Percentiles rank a stretch among this genome's conserved stretches.
These are phyloP conservation scores for Aviceda subcristata DNA, from an alignment of 2,113 vertebrate species.

Conservation along the genomic window DNA sequence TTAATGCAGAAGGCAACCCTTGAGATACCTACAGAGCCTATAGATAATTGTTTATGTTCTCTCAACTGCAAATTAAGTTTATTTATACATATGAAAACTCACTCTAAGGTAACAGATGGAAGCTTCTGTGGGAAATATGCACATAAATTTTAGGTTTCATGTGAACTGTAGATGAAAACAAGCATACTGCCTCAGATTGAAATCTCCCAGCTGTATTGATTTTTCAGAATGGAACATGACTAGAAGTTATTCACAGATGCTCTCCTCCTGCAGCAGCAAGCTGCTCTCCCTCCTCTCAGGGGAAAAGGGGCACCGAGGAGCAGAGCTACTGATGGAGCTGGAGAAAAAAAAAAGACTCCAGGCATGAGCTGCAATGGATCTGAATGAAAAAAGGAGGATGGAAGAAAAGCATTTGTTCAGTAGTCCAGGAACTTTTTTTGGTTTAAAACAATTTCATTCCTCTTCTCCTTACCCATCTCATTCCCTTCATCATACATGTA, in stretches of 20 bases:
- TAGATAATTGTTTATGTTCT: slow-evolving; percentile 19
- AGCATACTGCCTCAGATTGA: slow-evolving; percentile 18
- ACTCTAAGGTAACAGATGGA: slow-evolving; percentile 41
- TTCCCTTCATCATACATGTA: not conserved
- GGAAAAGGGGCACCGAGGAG: not conserved
- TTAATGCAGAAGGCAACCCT: not conserved
- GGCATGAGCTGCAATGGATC: not conserved
- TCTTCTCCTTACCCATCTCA: not conserved
- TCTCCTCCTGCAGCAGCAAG: slow-evolving; percentile 14
- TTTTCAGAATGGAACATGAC: slow-evolving; percentile 50
- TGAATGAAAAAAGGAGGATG: not conserved
- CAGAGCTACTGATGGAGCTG: not conserved
- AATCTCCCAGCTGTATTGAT: slow-evolving; percentile 55
- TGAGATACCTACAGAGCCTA: not conserved
- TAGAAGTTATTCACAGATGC: slow-evolving; percentile 30
- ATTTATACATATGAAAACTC: slow-evolving; percentile 35
- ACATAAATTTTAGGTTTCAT: slow-evolving; percentile 50
- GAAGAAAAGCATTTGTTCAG: not conserved
- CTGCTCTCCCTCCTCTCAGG: not conserved
- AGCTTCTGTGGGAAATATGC: slow-evolving; percentile 36
- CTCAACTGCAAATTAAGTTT: slow-evolving; percentile 27
- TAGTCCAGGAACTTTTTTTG: not conserved
- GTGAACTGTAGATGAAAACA: slow-evolving; percentile 43
- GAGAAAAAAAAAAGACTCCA: not conserved
- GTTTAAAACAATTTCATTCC: not conserved